A percentile compares a stretch with the other conserved stretches of the same genome.
These are phyloP conservation scores for Cyprinodon tularosa DNA, from an alignment of 2,113 vertebrate genomes.

Conservation along the genomic window DNA sequence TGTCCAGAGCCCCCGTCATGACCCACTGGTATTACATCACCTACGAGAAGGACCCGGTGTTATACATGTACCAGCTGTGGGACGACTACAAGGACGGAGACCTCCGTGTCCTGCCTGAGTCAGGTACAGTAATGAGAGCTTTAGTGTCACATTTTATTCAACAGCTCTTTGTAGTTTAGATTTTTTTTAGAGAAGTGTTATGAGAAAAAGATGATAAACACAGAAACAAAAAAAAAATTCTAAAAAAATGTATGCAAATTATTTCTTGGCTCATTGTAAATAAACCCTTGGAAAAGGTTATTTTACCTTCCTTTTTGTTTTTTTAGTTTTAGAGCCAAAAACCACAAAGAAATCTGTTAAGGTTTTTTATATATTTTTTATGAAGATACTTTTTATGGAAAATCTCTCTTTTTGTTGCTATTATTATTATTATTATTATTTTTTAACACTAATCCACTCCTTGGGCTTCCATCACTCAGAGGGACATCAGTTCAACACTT, in stretches of 20 bases:
- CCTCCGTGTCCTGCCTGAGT: constrained; percentile 83
- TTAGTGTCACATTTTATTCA: not conserved
- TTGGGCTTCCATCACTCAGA: too few relatives aligned
- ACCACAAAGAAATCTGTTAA: too few relatives aligned
- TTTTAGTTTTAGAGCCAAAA: not conserved
- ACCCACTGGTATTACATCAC: constrained; percentile 88
- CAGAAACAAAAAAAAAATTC: not conserved
- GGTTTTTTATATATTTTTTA: too few relatives aligned
- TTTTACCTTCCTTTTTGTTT: too few relatives aligned
- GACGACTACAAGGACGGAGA: constrained; percentile 85
- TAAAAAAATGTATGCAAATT: too few relatives aligned
- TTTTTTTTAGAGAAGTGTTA: constrained; percentile 27
- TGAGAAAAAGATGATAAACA: constrained; percentile 32
- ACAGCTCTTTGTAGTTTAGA: constrained; percentile 13
- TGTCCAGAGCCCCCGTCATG: constrained; percentile 84
- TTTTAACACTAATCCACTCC: not conserved
- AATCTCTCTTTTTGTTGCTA: too few relatives aligned
- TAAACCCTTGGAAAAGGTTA: too few relatives aligned
- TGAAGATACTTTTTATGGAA: too few relatives aligned
- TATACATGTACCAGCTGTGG: constrained; percentile 87
- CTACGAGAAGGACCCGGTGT: constrained; percentile 85
- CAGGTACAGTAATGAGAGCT: constrained; percentile 61
- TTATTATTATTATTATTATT: not conserved
- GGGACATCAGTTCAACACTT: too few relatives aligned
- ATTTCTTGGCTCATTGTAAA: too few relatives aligned